phyloP scores from a whole-genome alignment of 2,888 invertebrate species.

The Neria commutata region DNA sequence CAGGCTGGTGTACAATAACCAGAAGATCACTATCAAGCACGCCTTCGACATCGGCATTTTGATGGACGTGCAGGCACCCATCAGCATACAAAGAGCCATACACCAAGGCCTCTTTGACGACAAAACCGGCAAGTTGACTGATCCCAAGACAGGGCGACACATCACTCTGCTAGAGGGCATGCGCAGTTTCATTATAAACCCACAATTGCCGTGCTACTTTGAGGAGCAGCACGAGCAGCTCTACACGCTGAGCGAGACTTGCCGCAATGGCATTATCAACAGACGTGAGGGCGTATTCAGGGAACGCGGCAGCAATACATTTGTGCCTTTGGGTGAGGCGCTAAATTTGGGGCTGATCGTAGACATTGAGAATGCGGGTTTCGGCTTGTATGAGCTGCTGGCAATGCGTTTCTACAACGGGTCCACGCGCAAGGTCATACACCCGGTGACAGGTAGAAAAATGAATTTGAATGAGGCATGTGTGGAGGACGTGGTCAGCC shows the following conservation, averaged over 20 bases:
- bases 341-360: constrained; percentile 79
- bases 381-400: constrained; percentile 79
- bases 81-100: constrained; percentile 82
- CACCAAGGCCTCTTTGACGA: constrained; percentile 87
- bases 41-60: constrained; percentile 81
- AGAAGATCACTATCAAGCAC: constrained; percentile 74
- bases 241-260: constrained; percentile 78
- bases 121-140: constrained; percentile 78
- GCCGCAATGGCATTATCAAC: constrained; percentile 80
- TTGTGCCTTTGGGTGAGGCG: constrained; percentile 75
- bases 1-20: constrained; percentile 68
- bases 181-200: constrained; percentile 79
- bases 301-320: constrained; percentile 71
- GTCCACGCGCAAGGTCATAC: constrained; percentile 70
- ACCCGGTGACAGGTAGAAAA: constrained; percentile 78
- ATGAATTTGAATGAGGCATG: constrained; percentile 77
- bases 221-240: constrained; percentile 77
- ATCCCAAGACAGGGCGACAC: constrained; percentile 77
- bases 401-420: constrained; percentile 80
- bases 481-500: constrained; percentile 77
- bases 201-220: constrained; percentile 80
- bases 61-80: constrained; percentile 79
- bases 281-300: constrained; percentile 78
- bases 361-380: constrained; percentile 84
- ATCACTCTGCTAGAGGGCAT: constrained; percentile 86